Base-by-base conservation (phyloP, 2,113 vertebrate genomes). In the Leucopternis melanops region DNA sequence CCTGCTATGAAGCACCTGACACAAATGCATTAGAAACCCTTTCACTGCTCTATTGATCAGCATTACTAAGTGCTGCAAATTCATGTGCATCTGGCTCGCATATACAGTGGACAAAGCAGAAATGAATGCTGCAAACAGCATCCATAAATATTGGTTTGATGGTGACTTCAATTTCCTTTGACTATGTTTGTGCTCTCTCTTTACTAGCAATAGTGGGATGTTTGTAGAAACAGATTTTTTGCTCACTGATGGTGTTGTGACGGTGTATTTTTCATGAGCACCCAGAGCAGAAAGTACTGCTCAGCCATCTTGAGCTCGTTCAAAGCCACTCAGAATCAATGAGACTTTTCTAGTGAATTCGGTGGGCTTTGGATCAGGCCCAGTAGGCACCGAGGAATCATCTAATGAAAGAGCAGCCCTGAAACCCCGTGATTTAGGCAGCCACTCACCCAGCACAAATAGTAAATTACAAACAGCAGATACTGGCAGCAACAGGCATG, bases 401-500 rank as follows among this genome's bases (percentile, higher is more conserved):
- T 67, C 78, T 95, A 57, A 81, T 84, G 63, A 86, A 90, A 91
- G 45, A 88, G 74, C 67, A 88, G 66, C 62, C 58, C 61, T 79
- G 54, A 75, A 93, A 71, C 59, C 38, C 50, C 2, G 1, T 78
- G 82, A 71, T 86, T 93, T 83, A 88, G 66, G 27, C 85, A 95
- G 80, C 55, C 38, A 65, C 74, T 96, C 92, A 88, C 74, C 90
- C 88, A 84, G 94, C 91, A 91, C 80, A 94, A 94, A 92, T 1
- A 86, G 72, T 79, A 90, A 94, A 93, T 96, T 93, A 90, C 54
- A 70, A 88, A 62, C 49, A 90, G 90, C 94, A 95, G 94, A 82
- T 65, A 85, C 81, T 90, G 93, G 92, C 93, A 94, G 93, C 87
- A 86, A 87, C 87, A 91, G 79, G 74, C 94, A 58, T 3, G 44